These are phyloP conservation scores for Pristionchus fissidentatus DNA, from an alignment of 2,888 invertebrate species.

Conservation along the genomic window DNA sequence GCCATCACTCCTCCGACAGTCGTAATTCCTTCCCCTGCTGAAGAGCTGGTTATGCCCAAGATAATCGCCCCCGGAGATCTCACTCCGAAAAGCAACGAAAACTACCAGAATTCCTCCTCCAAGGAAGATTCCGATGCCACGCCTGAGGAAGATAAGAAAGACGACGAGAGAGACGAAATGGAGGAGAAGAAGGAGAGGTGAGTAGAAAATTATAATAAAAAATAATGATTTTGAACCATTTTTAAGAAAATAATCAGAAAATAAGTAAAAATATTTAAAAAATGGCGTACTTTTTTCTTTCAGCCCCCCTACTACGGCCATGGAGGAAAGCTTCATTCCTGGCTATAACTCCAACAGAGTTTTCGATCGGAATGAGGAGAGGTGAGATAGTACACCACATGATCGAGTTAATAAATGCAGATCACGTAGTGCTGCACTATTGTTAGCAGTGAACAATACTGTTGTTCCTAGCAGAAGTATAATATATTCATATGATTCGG, in stretches of 20 bases:
- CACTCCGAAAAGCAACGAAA: constrained; percentile 27
- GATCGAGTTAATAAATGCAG: too few relatives aligned
- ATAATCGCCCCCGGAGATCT: constrained; percentile 42
- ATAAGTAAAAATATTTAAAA: not conserved
- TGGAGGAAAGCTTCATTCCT: constrained; percentile 48
- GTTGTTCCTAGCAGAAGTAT: not conserved
- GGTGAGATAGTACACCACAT: not conserved
- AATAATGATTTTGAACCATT: not conserved
- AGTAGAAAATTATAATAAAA: not conserved
- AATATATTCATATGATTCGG: not conserved
- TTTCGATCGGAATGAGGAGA: constrained; percentile 1
- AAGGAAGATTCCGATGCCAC: constrained; percentile 10
- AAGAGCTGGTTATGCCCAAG: constrained; percentile 35
- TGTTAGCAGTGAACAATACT: not conserved
- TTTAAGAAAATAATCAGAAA: not conserved
- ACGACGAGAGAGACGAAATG: constrained; percentile 1
- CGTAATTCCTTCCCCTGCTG: not conserved
- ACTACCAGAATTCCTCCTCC: constrained; percentile 12
- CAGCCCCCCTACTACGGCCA: constrained; percentile 3
- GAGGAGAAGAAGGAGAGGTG: constrained; percentile 7
- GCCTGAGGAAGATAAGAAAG: constrained; percentile 32
- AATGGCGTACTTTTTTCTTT: not conserved
- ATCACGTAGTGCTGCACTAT: too few relatives aligned
- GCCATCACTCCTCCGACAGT: not conserved
- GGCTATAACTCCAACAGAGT: constrained; percentile 21